Evolutionary conservation across 2,888 invertebrate species (phyloP), one percentile per base, ranked within the genome.

Genomic region (Drosophila trichaetosa): DNA sequence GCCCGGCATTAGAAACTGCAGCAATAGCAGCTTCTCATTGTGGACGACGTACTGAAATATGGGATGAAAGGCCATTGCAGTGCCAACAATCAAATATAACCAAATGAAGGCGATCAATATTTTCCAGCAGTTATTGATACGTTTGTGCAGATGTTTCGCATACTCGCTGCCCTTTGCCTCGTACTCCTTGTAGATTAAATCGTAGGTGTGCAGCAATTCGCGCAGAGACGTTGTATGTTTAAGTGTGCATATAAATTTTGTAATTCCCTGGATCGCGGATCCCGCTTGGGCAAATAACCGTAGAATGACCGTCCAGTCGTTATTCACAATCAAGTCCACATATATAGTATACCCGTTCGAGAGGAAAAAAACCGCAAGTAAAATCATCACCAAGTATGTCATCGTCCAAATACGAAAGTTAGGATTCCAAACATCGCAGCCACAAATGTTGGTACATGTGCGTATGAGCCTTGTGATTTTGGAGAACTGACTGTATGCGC

Each of bases 1-100:
- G 0, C 84, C 76, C 0, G 90, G 90, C 21, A 90, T 64, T 0
- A 79, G 29, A 29, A 90, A 89, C 27, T 87, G 88, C 83, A 91
- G 61, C 0, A 91, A 58, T n/a, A 81, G 42, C 1, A 74, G 8
- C 36, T 81, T 91, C 29, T 83, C 48, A 8, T 77, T 53, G n/a
- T 61, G 27, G 5, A 59, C 16, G 42, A 66, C 7, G 21, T 68
- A 38, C 5, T 56, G 53, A n/a, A 57, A 79, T 24, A 86, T 7
- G 0, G 91, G 90, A 33, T 75, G 67, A 1, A 29, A 7, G 2
- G 79, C 16, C n/a, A 90, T 3, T 0, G 38, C 18, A 0, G 29
- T 24, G 0, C 29, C 21, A 0, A 60, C 0, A 0, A 68, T 4
- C 2, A 21, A 5, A 18, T 82, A 83, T 5, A 85, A 4, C 18